Evolutionary conservation across 2,113 vertebrate genomes (phyloP), one percentile per base, ranked within the genome.

Genomic region (Alligator sinensis): DNA sequence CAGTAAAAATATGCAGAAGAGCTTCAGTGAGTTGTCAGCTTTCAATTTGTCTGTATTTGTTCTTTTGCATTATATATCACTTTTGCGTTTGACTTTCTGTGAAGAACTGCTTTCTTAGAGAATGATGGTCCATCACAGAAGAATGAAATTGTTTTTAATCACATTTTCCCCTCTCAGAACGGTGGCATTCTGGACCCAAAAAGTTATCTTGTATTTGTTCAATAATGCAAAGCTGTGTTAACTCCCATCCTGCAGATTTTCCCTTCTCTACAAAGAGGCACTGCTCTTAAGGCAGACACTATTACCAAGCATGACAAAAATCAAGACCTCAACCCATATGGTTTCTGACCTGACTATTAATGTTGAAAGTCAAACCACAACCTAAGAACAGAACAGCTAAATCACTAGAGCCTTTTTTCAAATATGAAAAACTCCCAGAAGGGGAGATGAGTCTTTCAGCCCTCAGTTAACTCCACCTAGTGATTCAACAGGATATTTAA

Each of bases 341-440:
- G 47, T 62, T 30, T 75, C 82, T 91, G 82, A 66, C 88, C 80
- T 47, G 25, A 84, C 76, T 86, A 58, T 75, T 81, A 77, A 92
- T 47, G 57, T 6, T 86, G 88, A 86, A 84, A 78, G 87, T 84
- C 80, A 93, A 77, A 78, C 28, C 66, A 81, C 6, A 30, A 84
- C 75, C 90, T 76, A 80, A 77, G 84, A 80, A 94, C 68, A 91
- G 60, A 81, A 89, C 47, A 64, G 66, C 75, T 83, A 86, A 90
- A 86, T 88, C 58, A 68, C 83, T 55, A 72, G 34, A 91, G 34
- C 25, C 54, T 90, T 85, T 82, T 80, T 62, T 47, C 75, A 89
- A 90, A 91, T 78, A 84, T 0, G 2, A 84, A 89, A 89, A 82
- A 38, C 60, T 89, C 60, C 57, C 55, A 86, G 83, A 30, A 30